Evolutionary conservation across 1,140 invertebrate genomes (phyloP).

Genomic region (Drosophila punjabiensis): DNA sequence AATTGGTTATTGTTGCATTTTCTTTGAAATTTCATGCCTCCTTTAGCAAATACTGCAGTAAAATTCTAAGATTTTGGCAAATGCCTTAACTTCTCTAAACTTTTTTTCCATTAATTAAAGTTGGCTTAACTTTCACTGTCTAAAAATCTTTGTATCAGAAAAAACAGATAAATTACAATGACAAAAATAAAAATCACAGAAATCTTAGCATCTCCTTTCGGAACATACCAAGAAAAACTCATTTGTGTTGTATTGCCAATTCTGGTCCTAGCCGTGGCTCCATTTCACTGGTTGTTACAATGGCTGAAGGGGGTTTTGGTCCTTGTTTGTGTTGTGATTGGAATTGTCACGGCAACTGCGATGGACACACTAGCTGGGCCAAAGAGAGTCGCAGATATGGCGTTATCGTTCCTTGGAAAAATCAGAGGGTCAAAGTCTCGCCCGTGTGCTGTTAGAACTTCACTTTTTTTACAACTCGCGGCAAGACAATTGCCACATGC

Average conservation of each 20-base stretch:
- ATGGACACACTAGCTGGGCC: constrained; percentile 53
- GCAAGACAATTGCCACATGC: constrained; percentile 70
- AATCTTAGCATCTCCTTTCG: neutral
- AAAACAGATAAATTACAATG: neutral
- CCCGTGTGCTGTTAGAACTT: constrained; percentile 69
- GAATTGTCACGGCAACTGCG: constrained; percentile 73
- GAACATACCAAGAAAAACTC: constrained; percentile 27
- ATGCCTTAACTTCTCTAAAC: neutral
- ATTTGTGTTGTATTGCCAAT: constrained; percentile 50
- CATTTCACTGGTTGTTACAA: constrained; percentile 19
- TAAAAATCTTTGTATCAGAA: neutral
- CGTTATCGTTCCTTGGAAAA: constrained; percentile 32
- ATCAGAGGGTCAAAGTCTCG: constrained; percentile 39
- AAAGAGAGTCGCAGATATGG: constrained; percentile 22
- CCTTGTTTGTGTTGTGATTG: constrained; percentile 61
- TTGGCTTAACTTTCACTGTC: neutral
- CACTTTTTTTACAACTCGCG: constrained; percentile 62
- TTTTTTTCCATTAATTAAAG: too few relatives aligned
- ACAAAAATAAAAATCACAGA: neutral
- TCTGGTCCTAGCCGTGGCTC: constrained; percentile 46
- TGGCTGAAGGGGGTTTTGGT: constrained; percentile 34
- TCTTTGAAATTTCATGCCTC: too few relatives aligned
- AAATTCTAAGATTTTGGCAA: neutral
- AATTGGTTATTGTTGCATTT: too few relatives aligned
- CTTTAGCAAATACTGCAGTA: too few relatives aligned